A percentile compares a stretch with the other conserved stretches of the same genome.
phyloP scores from a whole-genome alignment of 2,888 invertebrate genomes.

The Tenodera sinensis region DNA sequence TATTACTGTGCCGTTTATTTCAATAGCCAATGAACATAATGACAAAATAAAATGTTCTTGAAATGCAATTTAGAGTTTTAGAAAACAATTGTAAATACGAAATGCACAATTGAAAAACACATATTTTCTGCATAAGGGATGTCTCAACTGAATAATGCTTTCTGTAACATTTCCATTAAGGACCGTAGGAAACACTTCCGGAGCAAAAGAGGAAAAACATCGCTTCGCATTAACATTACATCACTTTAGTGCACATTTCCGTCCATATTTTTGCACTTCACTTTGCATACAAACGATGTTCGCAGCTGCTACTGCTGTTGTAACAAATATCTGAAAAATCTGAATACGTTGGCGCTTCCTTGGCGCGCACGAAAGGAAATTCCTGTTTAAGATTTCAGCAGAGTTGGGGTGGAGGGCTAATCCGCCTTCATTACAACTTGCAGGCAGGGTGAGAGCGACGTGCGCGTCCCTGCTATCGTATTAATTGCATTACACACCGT shows the following conservation, averaged over 20 bases:
- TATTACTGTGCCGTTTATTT: too few species aligned
- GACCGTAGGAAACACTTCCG: not conserved
- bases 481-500: constrained; percentile 11
- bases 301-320: not conserved
- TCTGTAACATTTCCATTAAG: not conserved
- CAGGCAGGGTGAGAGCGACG: not conserved
- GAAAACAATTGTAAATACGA: too few species aligned
- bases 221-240: not conserved
- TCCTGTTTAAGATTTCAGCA: constrained; percentile 4
- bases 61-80: too few species aligned
- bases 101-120: too few species aligned
- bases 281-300: not conserved
- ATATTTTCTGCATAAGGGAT: too few species aligned
- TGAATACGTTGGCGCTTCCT: not conserved
- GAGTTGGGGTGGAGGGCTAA: not conserved
- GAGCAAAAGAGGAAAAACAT: not conserved
- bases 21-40: too few species aligned
- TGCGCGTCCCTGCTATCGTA: not conserved
- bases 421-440: constrained; percentile 4
- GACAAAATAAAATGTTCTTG: too few species aligned
- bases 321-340: not conserved
- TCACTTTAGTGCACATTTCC: not conserved
- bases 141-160: not conserved
- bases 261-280: not conserved
- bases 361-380: not conserved